phyloP scores from a whole-genome alignment of 2,888 invertebrate species.

The Pantelozetes paolii region DNA sequence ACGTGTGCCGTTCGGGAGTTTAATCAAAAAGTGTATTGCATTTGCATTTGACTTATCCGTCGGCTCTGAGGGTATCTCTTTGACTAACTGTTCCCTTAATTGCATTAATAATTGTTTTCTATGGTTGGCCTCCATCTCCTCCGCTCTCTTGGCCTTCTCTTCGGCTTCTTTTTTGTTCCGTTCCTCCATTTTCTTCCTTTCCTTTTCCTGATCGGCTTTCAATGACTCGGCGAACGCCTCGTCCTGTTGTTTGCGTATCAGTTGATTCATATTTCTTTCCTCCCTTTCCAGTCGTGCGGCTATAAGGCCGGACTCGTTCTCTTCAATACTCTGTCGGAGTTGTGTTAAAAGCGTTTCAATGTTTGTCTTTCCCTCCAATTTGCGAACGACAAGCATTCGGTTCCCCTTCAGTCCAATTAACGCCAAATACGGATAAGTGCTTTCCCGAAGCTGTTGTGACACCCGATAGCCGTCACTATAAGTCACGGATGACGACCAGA shows the following conservation, averaged over 20 bases:
- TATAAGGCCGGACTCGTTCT: slow-evolving; percentile 80
- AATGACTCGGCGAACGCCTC: slow-evolving; percentile 87
- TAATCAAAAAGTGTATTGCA: slow-evolving; percentile 78
- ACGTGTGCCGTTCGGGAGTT: slow-evolving; percentile 81
- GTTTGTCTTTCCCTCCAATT: slow-evolving; percentile 71
- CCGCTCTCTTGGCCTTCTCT: slow-evolving; percentile 54
- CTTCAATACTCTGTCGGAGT: slow-evolving; percentile 63
- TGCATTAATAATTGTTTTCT: slow-evolving; percentile 51
- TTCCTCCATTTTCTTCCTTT: slow-evolving; percentile 65
- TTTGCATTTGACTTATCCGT: slow-evolving; percentile 62
- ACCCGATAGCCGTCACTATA: slow-evolving; percentile 89
- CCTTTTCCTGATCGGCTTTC: slow-evolving; percentile 90
- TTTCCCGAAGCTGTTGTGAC: slow-evolving; percentile 76
- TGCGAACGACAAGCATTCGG: slow-evolving; percentile 83
- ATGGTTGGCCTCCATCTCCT: slow-evolving; percentile 58
- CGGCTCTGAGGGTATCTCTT: slow-evolving; percentile 64
- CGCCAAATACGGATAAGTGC: slow-evolving; percentile 79
- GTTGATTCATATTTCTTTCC: slow-evolving; percentile 77
- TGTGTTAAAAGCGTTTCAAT: slow-evolving; percentile 42
- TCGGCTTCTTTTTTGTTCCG: slow-evolving; percentile 56
- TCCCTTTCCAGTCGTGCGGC: slow-evolving; percentile 80
- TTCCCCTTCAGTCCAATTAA: slow-evolving; percentile 83
- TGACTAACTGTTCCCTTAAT: slow-evolving; percentile 53
- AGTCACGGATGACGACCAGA: slow-evolving; percentile 89
- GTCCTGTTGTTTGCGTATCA: slow-evolving; percentile 83